Evolutionary conservation across 1,140 invertebrate genomes (phyloP).

Genomic region (Panagrolaimus sp.): DNA sequence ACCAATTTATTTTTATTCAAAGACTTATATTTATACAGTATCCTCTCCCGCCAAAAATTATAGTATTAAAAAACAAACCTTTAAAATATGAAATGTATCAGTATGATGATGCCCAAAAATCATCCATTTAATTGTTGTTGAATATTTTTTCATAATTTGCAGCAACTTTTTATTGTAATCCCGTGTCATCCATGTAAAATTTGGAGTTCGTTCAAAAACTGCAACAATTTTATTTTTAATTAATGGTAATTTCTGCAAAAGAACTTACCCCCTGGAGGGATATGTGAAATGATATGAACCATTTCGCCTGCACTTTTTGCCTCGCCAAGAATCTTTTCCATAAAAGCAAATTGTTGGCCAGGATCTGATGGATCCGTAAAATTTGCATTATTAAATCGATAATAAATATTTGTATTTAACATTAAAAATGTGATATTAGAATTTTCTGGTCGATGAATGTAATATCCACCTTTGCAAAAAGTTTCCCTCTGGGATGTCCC

Average conservation of each 20-base stretch:
- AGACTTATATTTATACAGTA: no score
- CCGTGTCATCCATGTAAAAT: constrained; percentile 41
- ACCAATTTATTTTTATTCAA: constrained; percentile 34
- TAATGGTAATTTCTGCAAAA: background rate
- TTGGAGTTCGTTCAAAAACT: constrained; percentile 48
- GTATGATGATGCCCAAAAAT: constrained; percentile 57
- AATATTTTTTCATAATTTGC: constrained; percentile 42
- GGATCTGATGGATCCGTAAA: constrained; percentile 46
- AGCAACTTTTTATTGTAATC: constrained; percentile 49
- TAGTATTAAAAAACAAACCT: constrained; percentile 19
- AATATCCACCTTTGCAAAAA: constrained; percentile 53
- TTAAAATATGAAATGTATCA: constrained; percentile 52
- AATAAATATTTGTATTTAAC: constrained; percentile 57
- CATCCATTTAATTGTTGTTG: constrained; percentile 48
- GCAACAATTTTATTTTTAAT: background rate
- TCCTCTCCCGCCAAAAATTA: constrained; percentile 16
- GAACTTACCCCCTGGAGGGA: constrained; percentile 48
- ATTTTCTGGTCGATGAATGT: constrained; percentile 24
- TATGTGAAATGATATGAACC: constrained; percentile 52
- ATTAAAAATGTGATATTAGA: constrained; percentile 40
- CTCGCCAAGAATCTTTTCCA: constrained; percentile 38
- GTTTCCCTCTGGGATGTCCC: constrained; percentile 38
- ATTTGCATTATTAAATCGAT: constrained; percentile 40
- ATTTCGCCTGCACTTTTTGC: constrained; percentile 28
- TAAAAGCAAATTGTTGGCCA: constrained; percentile 50